phyloP scores from a whole-genome alignment of 2,113 vertebrate species.

The Nicator chloris region DNA sequence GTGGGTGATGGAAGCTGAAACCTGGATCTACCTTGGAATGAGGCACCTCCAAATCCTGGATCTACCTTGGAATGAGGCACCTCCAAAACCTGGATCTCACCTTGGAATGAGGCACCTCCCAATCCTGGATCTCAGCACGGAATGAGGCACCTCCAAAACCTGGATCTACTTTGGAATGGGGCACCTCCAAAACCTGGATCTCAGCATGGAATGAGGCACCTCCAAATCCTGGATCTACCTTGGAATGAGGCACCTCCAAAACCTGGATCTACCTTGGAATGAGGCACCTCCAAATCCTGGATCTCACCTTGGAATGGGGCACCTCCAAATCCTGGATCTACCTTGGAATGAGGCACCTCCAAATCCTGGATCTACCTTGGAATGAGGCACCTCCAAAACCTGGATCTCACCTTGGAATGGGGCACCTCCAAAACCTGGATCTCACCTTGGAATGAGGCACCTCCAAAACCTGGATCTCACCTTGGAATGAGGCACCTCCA shows the following conservation, averaged over 20 bases:
- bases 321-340: too few relatives aligned
- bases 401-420: neutral
- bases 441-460: neutral
- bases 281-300: neutral
- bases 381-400: neutral
- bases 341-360: neutral
- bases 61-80: neutral
- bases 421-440: too few relatives aligned
- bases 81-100: rapidly evolving
- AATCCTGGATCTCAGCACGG: neutral
- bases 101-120: neutral
- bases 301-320: too few relatives aligned
- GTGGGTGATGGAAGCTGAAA: neutral
- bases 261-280: neutral
- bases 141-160: neutral
- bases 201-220: neutral
- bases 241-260: neutral
- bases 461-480: neutral
- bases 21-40: neutral
- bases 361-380: neutral
- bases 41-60: neutral
- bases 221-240: rapidly evolving
- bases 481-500: neutral
- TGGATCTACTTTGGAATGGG: neutral
- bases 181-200: neutral